Conservation (phyloP, 2,888 invertebrate genomes). For the Saturnia pavonia region DNA sequence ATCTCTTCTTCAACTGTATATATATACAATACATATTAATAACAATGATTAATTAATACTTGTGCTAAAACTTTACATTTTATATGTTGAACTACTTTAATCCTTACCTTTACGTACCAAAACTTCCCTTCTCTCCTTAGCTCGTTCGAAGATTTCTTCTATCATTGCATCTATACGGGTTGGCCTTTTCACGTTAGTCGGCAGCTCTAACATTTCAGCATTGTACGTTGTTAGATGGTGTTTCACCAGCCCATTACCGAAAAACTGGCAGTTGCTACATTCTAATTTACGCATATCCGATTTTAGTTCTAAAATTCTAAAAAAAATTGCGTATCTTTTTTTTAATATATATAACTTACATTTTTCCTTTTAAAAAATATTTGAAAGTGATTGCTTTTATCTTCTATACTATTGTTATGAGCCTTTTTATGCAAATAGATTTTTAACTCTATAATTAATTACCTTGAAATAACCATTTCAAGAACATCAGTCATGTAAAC, state of each 20-base stretch:
- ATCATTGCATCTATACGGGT: slow-evolving; percentile 40
- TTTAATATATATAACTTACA: too few species aligned
- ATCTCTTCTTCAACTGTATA: slow-evolving; percentile 19
- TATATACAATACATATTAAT: not conserved
- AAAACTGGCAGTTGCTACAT: slow-evolving; percentile 46
- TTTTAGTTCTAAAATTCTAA: slow-evolving; percentile 63
- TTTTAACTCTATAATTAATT: slow-evolving; percentile 9
- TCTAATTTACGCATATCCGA: slow-evolving; percentile 52
- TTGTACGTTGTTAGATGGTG: slow-evolving; percentile 50
- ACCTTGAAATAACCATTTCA: slow-evolving; percentile 53
- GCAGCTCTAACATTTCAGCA: slow-evolving; percentile 45
- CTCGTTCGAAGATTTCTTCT: slow-evolving; percentile 38
- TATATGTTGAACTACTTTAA: not conserved
- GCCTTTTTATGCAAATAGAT: too few species aligned
- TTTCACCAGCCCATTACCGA: slow-evolving; percentile 47
- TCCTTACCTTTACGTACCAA: slow-evolving; percentile 11
- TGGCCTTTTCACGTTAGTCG: slow-evolving; percentile 37
- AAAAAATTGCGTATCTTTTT: slow-evolving; percentile 21
- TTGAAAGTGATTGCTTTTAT: too few species aligned
- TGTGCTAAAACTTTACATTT: not conserved
- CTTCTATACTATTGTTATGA: too few species aligned
- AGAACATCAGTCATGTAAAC: slow-evolving; percentile 45
- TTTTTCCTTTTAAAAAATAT: too few species aligned
- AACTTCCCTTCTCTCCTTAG: slow-evolving; percentile 31
- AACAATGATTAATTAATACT: not conserved